These are phyloP conservation scores for Lutraria lutraria DNA, from an alignment of 2,888 invertebrate species.

Conservation along the genomic window DNA sequence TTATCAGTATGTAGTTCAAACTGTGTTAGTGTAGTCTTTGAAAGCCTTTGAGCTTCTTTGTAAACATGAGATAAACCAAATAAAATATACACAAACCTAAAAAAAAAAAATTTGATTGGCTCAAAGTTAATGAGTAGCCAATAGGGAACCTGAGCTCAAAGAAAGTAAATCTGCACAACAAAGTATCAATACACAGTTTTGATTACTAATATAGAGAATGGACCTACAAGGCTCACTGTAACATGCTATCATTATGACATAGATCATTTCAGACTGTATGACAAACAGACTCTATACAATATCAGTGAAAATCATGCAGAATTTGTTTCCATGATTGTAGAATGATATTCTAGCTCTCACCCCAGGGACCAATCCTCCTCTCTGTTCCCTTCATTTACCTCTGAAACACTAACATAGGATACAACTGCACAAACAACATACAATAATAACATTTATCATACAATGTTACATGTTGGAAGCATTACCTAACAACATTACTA, in stretches of 20 bases:
- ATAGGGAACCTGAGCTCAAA: no score
- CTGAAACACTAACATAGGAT: conserved; percentile 22
- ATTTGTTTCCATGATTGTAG: neutral
- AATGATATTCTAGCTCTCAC: neutral
- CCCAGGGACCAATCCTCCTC: neutral
- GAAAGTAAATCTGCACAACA: no score
- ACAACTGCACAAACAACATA: neutral
- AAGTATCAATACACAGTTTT: no score
- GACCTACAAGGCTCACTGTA: neutral
- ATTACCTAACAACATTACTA: neutral
- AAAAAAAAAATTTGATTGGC: no score
- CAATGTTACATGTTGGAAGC: neutral
- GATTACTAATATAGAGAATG: no score
- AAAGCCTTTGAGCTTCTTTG: no score
- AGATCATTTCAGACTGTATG: neutral
- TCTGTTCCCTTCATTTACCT: neutral
- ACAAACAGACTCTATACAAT: neutral
- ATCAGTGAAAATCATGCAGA: neutral
- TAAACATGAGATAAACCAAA: no score
- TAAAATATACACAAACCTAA: no score
- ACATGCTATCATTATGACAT: neutral
- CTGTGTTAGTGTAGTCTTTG: no score
- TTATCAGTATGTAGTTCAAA: no score
- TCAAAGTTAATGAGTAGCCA: no score
- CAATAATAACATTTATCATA: neutral